Base-by-base conservation (phyloP, 2,888 invertebrate species). In the Trichacis sp. region DNA sequence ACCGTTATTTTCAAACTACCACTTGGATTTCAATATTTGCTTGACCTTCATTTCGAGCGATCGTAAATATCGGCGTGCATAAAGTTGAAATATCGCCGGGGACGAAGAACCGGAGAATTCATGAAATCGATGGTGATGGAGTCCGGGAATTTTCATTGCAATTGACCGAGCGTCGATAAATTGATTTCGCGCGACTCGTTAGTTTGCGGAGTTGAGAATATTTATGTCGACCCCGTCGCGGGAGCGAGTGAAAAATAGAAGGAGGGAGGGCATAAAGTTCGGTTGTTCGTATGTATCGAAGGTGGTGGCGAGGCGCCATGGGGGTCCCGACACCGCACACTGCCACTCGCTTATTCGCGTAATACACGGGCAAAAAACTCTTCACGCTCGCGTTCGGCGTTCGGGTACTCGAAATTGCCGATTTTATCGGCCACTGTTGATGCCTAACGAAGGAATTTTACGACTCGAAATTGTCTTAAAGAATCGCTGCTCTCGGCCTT, bases 401-500 rank as follows among this genome's bases (percentile, higher is more conserved):
- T 29, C 60, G 54, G 61, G 61, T 67, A 73, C 73, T 69, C 75
- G 75, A 75, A 77, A 81, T 80, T 79, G 75, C 78, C 79, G 76
- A 83, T 81, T 83, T 83, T 83, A 83, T 80, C 79, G 77, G 73
- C 76, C 77, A 81, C 79, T 81, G 80, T 81, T 81, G 82, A 81
- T 77, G 80, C 81, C 81, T 81, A 79, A 81, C 77, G 81, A 79
- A 81, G 77, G 79, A 79, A 82, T 76, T 81, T 82, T 82, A 82
- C 78, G 82, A 81, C 74, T 69, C 72, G 73, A 75, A 77, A 80
- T 82, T 82, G 82, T 83, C 80, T 82, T 79, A 79, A 81, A 79
- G 76, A 77, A 77, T 77, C 68, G 60, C 68, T 64, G 64, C 65
- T 67, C 64, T 64, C 66, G 62, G 72, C 71, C 73, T 73, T 71